Conservation (phyloP, 2,797 vertebrate species). For the Netta rufina region DNA sequence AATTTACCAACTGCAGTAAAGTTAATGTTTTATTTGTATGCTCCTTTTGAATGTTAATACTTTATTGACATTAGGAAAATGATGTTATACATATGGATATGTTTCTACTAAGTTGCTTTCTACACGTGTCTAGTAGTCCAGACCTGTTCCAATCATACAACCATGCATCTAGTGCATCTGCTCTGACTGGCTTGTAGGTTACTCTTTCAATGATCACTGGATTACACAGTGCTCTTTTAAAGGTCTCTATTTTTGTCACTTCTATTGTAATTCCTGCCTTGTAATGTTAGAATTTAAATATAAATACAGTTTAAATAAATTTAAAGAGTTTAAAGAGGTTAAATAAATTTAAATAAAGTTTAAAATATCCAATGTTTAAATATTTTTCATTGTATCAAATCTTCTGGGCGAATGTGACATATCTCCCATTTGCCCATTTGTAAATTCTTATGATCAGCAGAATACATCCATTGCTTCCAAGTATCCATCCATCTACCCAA, state of each 20-base stretch:
- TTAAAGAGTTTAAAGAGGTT: no score
- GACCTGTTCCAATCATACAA: background rate
- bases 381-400: background rate
- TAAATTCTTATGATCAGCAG: background rate
- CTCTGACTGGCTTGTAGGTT: background rate
- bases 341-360: no score
- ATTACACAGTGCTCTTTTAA: background rate
- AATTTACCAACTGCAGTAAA: background rate
- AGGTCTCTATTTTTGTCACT: background rate
- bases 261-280: background rate
- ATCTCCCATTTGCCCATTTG: background rate
- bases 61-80: background rate
- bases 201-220: background rate
- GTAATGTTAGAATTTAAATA: background rate
- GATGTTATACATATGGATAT: background rate
- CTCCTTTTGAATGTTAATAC: background rate
- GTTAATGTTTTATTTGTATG: background rate
- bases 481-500: background rate
- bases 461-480: background rate
- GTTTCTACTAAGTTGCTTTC: background rate
- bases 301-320: no score
- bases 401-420: background rate
- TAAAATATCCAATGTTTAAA: background rate
- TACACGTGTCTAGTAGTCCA: background rate
- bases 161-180: fast-evolving